Percentiles rank a stretch among this genome's conserved stretches.
Evolutionary conservation across 2,797 vertebrate species (phyloP).

Genomic region (Mus spretus): DNA sequence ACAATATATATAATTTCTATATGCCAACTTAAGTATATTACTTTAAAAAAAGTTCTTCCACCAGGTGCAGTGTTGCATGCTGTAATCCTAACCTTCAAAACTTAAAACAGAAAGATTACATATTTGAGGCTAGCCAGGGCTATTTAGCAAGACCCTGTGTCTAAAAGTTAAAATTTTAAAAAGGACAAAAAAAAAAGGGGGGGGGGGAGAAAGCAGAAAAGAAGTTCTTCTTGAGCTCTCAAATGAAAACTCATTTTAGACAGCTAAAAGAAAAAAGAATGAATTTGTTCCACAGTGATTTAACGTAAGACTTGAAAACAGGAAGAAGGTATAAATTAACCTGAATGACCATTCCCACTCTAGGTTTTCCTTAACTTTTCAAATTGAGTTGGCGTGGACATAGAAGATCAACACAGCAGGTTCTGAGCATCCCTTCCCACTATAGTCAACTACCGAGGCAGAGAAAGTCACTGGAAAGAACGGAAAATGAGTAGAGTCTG

Average conservation of each 20-base stretch:
- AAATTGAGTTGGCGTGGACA: conserved; percentile 28
- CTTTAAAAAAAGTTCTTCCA: not conserved
- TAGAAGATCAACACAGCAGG: not conserved
- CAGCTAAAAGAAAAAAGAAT: conserved; percentile 33
- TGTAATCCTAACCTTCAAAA: not conserved
- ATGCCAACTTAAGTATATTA: conserved; percentile 12
- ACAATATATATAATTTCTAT: not conserved
- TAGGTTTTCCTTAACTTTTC: conserved; percentile 47
- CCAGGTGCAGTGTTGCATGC: not conserved
- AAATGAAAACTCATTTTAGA: conserved; percentile 29
- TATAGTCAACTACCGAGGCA: not conserved
- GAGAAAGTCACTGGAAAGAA: conserved; percentile 33
- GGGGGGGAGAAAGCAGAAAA: not conserved
- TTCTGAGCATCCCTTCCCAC: not conserved
- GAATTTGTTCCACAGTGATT: conserved; percentile 10
- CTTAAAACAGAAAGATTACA: not conserved
- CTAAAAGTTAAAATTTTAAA: not conserved
- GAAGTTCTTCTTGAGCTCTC: not conserved
- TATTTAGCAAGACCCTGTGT: not conserved
- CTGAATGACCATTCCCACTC: conserved; percentile 40
- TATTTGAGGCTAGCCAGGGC: not conserved
- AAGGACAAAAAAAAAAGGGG: too few relatives aligned
- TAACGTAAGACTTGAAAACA: conserved; percentile 43
- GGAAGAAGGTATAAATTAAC: conserved; percentile 14
- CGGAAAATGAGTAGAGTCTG: not conserved